phyloP scores from a whole-genome alignment of 2,113 vertebrate species.

The Willisornis vidua region DNA sequence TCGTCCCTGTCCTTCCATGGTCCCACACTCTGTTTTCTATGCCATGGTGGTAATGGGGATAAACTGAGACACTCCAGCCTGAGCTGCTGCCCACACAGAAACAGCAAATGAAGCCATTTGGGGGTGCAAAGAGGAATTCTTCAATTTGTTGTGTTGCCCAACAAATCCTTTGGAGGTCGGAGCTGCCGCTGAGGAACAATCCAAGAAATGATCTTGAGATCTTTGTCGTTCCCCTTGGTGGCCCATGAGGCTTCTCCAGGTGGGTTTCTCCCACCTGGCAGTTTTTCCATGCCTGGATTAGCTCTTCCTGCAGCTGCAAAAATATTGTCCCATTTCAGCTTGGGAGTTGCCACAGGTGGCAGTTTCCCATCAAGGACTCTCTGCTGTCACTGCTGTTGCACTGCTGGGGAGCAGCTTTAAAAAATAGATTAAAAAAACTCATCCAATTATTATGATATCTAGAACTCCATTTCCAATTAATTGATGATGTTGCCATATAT shows the following conservation, averaged over 20 bases:
- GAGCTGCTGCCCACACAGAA: neutral
- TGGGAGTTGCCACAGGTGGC: neutral
- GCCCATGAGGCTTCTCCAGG: neutral
- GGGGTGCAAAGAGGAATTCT: neutral
- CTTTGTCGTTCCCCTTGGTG: neutral
- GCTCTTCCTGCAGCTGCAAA: neutral
- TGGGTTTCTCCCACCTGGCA: rapidly evolving
- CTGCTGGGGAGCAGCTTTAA: neutral
- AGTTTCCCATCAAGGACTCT: neutral
- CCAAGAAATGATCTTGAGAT: neutral
- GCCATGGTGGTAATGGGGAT: neutral
- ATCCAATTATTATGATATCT: neutral
- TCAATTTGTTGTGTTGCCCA: neutral
- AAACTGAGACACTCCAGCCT: neutral
- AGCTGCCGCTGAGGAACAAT: neutral
- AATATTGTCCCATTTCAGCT: neutral
- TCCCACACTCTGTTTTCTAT: neutral
- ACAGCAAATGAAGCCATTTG: neutral
- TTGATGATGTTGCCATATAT: rapidly evolving
- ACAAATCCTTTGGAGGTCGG: neutral
- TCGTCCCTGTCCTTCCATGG: neutral
- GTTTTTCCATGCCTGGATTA: neutral
- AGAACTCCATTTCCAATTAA: neutral
- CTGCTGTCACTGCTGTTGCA: too few relatives aligned
- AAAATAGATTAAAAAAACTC: neutral